Evolutionary conservation across 2,113 vertebrate species (phyloP), one percentile per base, ranked within the genome.

Genomic region (Columba livia): DNA sequence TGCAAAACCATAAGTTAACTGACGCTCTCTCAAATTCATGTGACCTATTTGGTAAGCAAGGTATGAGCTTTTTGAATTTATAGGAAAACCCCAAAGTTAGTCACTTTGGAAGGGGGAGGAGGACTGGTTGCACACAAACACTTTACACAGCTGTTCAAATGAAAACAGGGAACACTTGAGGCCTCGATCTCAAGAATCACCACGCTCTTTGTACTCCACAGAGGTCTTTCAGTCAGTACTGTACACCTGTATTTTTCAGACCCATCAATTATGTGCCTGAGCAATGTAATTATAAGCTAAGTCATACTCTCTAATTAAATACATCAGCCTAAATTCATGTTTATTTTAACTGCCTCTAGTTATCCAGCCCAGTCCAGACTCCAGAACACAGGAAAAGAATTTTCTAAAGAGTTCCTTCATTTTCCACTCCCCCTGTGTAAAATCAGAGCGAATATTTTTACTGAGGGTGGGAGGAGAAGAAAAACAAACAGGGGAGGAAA

Each of bases 331-430:
- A 97, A 96, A 97, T 82, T 95, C 21, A 17, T 98, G 94, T 96
- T 98, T 97, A 97, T 93, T 96, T 97, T 96, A 95, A 94, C 97
- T 97, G 88, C 90, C 51, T 94, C 85, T 93, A 94, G 92, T 97
- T 97, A 92, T 79, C 94, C 94, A 95, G 82, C 78, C 79, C 88
- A 74, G 50, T 58, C 79, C 88, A 95, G 31, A 51, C 87, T 92
- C 85, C 40, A 83, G 90, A 95, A 94, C 60, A 93, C 44, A 87
- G 53, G 70, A 95, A 94, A 94, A 75, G 65, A 89, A 73, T 69
- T 92, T 94, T 91, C 32, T 48, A 29, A 83, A 95, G 75, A 85
- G 53, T 75, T 79, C 54, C 72, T 85, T 94, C 21, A 64, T 86
- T 84, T 97, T 94, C 77, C 73, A 81, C 32, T 92, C 40, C 65